These are phyloP conservation scores for Microctenopoma stevenorrisi DNA, from an alignment of 2,797 vertebrate species.

Conservation along the genomic window DNA sequence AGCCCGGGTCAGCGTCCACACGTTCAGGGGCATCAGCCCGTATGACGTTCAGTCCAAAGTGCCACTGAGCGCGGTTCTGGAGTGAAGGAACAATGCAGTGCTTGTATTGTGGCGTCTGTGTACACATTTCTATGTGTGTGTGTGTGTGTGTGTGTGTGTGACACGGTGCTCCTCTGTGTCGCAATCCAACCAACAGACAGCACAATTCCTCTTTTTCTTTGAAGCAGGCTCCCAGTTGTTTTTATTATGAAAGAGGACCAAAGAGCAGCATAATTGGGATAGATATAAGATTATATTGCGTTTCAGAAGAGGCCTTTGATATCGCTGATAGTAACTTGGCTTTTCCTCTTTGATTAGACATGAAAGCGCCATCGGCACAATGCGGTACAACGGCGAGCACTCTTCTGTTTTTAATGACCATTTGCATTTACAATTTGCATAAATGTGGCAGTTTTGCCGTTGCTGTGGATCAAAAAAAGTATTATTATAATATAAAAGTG, in stretches of 20 bases:
- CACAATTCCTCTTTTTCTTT: constrained; percentile 48
- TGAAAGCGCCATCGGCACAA: constrained; percentile 64
- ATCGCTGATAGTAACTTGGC: constrained; percentile 65
- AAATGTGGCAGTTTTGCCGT: constrained; percentile 59
- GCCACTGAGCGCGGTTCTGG: not conserved
- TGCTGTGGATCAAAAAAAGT: constrained; percentile 56
- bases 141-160: constrained; percentile 11
- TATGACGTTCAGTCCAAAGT: not conserved
- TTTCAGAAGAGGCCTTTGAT: constrained; percentile 66
- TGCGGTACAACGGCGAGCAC: constrained; percentile 33
- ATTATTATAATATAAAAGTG: not conserved
- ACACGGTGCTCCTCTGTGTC: constrained; percentile 13
- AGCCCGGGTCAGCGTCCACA: not conserved
- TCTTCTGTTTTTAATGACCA: constrained; percentile 65
- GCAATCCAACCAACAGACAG: constrained; percentile 27
- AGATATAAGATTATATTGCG: constrained; percentile 68
- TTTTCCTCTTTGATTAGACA: constrained; percentile 68
- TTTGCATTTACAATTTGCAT: constrained; percentile 63
- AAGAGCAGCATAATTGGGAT: constrained; percentile 56
- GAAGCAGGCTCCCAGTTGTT: constrained; percentile 52
- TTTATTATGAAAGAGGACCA: constrained; percentile 30
- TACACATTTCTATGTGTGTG: not conserved
- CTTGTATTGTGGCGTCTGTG: constrained; percentile 12
- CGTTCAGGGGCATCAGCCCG: not conserved
- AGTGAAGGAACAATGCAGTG: constrained; percentile 1